phyloP scores from a whole-genome alignment of 2,797 vertebrate genomes.

The Adelosebastes latens region DNA sequence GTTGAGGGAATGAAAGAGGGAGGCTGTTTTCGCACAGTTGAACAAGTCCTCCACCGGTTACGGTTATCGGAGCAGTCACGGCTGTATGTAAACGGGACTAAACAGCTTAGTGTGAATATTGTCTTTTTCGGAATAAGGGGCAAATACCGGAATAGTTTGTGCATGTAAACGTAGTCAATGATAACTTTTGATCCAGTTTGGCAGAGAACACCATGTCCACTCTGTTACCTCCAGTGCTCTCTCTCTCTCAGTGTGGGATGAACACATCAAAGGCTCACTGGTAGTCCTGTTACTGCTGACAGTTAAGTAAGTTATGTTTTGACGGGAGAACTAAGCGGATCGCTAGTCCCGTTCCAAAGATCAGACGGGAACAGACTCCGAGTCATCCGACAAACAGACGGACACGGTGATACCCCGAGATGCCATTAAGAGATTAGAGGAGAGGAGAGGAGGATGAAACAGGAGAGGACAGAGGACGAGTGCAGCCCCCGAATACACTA shows the following conservation, averaged over 20 bases:
- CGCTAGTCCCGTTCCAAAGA: neutral
- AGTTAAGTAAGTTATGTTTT: conserved; percentile 38
- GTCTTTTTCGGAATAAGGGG: too few species aligned
- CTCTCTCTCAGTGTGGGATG: conserved; percentile 1
- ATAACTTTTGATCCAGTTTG: too few species aligned
- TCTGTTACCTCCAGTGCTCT: neutral
- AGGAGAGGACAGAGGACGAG: conserved; percentile 11
- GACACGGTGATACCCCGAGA: conserved; percentile 46
- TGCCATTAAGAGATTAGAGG: conserved; percentile 74
- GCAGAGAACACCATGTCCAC: too few species aligned
- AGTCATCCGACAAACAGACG: conserved; percentile 10
- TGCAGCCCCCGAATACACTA: conserved; percentile 38
- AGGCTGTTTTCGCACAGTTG: too few species aligned
- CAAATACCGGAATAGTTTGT: too few species aligned
- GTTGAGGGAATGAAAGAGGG: too few species aligned
- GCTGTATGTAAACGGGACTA: too few species aligned
- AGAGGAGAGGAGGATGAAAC: conserved; percentile 15
- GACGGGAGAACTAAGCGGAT: conserved; percentile 52
- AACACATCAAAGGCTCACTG: conserved; percentile 7
- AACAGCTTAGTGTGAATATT: too few species aligned
- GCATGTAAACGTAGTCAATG: too few species aligned
- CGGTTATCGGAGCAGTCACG: too few species aligned
- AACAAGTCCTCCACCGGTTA: too few species aligned
- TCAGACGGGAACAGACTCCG: conserved; percentile 15
- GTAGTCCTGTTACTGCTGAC: conserved; percentile 6